These are phyloP conservation scores for Latrodectus hesperus DNA, from an alignment of 2,888 invertebrate species.

Conservation along the genomic window DNA sequence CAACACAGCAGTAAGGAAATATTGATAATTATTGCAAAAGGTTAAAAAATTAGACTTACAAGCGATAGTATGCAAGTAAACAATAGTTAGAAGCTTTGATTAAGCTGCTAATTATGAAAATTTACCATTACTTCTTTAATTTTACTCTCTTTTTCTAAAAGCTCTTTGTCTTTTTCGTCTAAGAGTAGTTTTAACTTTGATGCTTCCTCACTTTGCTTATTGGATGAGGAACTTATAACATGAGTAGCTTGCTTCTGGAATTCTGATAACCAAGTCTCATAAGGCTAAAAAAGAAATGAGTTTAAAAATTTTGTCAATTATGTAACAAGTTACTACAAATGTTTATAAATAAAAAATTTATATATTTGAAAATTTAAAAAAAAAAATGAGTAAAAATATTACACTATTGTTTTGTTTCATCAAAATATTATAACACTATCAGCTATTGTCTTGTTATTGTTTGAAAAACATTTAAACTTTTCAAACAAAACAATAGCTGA, in stretches of 20 bases:
- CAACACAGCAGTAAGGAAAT: background rate
- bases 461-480: too few relatives aligned
- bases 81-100: background rate
- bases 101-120: background rate
- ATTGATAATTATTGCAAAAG: too few relatives aligned
- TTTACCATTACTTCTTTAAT: slow-evolving; percentile 2
- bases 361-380: too few relatives aligned
- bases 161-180: slow-evolving; percentile 67
- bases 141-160: slow-evolving; percentile 67
- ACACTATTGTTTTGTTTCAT: too few relatives aligned
- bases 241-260: slow-evolving; percentile 43
- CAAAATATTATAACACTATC: too few relatives aligned
- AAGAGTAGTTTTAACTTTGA: slow-evolving; percentile 62
- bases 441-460: too few relatives aligned
- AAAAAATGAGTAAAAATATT: too few relatives aligned
- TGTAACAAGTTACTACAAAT: too few relatives aligned
- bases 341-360: too few relatives aligned
- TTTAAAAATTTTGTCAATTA: too few relatives aligned
- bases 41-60: too few relatives aligned
- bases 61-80: background rate
- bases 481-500: too few relatives aligned
- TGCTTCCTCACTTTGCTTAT: slow-evolving; percentile 10
- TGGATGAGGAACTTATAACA: slow-evolving; percentile 16
- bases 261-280: slow-evolving; percentile 49
- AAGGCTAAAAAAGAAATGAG: slow-evolving; percentile 22